Conservation (phyloP, 2,797 vertebrate genomes). For the Coreius guichenoti region DNA sequence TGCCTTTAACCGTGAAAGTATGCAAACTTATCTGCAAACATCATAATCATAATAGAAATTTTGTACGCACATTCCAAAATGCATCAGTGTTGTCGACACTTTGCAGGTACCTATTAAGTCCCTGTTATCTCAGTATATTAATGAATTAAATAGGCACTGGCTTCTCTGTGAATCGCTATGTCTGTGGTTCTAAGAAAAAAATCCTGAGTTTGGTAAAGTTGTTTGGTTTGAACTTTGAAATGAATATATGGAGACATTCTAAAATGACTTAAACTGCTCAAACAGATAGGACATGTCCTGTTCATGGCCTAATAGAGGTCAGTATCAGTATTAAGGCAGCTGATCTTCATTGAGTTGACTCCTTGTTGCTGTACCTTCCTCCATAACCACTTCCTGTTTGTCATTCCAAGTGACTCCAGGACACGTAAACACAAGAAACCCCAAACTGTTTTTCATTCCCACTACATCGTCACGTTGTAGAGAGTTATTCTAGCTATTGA, state of each 20-base stretch:
- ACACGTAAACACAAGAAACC: conserved; percentile 48
- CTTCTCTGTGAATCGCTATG: not conserved
- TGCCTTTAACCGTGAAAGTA: not conserved
- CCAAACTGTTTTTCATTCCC: conserved; percentile 28
- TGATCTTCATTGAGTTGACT: conserved; percentile 34
- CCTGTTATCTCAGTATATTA: not conserved
- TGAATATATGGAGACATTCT: not conserved
- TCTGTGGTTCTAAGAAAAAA: not conserved
- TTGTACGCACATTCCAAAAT: not conserved
- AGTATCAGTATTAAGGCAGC: not conserved
- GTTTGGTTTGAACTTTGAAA: not conserved
- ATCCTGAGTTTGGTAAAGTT: not conserved
- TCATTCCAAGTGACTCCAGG: conserved; percentile 43
- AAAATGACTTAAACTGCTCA: not conserved
- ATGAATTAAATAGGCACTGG: not conserved
- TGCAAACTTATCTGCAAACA: not conserved
- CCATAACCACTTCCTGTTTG: conserved; percentile 52
- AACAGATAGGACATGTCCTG: not conserved
- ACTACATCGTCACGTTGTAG: conserved; percentile 24
- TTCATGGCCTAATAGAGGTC: not conserved
- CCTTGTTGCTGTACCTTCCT: conserved; percentile 13
- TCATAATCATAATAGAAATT: not conserved
- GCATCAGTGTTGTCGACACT: no score
- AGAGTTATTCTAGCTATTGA: conserved; percentile 50
- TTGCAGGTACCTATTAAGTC: not conserved